These are phyloP conservation scores for Megaceryle torquata DNA, from an alignment of 2,113 vertebrate genomes.

Conservation along the genomic window DNA sequence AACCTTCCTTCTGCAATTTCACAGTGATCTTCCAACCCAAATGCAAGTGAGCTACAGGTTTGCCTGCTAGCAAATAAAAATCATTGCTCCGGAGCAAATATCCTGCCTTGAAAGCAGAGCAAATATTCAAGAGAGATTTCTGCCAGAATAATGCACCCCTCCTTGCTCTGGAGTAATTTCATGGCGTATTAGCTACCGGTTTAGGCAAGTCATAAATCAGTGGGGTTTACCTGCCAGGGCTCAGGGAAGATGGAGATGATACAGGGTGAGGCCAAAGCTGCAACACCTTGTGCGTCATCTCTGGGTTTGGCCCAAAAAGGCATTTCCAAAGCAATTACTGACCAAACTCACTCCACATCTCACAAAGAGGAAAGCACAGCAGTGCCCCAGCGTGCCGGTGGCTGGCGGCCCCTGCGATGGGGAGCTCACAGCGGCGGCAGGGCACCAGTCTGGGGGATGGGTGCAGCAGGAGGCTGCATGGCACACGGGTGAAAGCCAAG, in stretches of 20 bases:
- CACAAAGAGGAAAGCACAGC: fast-evolving
- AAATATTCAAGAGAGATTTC: neutral
- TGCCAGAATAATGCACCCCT: neutral
- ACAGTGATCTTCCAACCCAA: neutral
- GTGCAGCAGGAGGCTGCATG: neutral
- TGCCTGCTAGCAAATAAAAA: neutral
- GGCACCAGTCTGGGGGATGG: fast-evolving
- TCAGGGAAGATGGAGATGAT: neutral
- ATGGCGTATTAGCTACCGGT: neutral
- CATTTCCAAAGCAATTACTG: neutral
- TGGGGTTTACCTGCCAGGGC: neutral
- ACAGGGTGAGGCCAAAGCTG: neutral
- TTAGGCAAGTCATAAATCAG: neutral
- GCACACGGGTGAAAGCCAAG: neutral
- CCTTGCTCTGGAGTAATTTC: conserved; percentile 19
- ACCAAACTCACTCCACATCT: neutral
- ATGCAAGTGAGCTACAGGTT: neutral
- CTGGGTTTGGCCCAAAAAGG: neutral
- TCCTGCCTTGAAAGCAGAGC: conserved; percentile 12
- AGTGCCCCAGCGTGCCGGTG: fast-evolving
- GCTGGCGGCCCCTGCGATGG: neutral
- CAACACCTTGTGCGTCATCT: neutral
- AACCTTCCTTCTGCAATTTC: conserved; percentile 32
- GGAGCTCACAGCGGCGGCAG: neutral
- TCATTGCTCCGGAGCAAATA: neutral